phyloP scores from a whole-genome alignment of 2,888 invertebrate genomes.

The Cheilosia soror region DNA sequence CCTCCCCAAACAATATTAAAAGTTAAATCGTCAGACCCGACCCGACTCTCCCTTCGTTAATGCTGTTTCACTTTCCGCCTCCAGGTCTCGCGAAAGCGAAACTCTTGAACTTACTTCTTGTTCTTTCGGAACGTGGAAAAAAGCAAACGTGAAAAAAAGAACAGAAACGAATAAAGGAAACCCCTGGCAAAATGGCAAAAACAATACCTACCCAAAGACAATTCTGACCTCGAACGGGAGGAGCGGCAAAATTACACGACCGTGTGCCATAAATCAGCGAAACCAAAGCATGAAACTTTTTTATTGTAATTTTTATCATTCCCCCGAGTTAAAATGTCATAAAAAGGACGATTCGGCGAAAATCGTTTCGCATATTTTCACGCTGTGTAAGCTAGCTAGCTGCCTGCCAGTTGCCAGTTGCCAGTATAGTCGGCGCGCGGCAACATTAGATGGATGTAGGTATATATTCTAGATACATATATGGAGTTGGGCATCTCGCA shows the following conservation, averaged over 20 bases:
- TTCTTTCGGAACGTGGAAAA: constrained; percentile 30
- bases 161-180: constrained; percentile 25
- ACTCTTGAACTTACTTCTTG: constrained; percentile 18
- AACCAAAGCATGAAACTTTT: constrained; percentile 77
- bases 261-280: constrained; percentile 77
- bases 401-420: constrained; percentile 9
- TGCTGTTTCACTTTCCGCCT: constrained; percentile 36
- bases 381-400: constrained; percentile 60
- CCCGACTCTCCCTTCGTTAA: constrained; percentile 24
- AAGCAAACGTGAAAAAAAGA: constrained; percentile 13
- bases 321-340: constrained; percentile 78
- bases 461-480: constrained; percentile 39
- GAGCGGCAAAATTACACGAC: constrained; percentile 68
- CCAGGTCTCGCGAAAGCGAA: constrained; percentile 25
- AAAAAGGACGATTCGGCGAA: constrained; percentile 77
- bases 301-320: constrained; percentile 77
- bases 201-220: constrained; percentile 71
- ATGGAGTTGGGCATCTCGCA: neutral
- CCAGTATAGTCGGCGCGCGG: neutral
- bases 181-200: constrained; percentile 50
- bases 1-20: constrained; percentile 73
- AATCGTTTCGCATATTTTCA: constrained; percentile 77
- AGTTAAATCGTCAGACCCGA: constrained; percentile 63
- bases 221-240: constrained; percentile 69
- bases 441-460: constrained; percentile 15